Conservation (phyloP, 1,140 invertebrate species). For the Galleria mellonella region DNA sequence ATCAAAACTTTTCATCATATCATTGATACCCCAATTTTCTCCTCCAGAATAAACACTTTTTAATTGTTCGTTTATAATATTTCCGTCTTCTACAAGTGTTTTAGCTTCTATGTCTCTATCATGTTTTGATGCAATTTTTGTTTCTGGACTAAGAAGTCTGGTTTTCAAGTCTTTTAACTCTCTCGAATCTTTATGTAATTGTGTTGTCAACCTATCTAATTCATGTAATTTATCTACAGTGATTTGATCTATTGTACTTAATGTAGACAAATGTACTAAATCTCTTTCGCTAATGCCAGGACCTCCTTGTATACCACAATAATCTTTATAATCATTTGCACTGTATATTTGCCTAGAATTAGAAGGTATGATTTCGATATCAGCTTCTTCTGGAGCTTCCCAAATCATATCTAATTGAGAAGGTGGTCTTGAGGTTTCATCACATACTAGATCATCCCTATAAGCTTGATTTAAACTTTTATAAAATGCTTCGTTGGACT, state of each 20-base stretch:
- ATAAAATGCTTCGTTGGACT: slow-evolving; percentile 92
- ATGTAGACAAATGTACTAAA: slow-evolving; percentile 81
- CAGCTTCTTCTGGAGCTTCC: slow-evolving; percentile 79
- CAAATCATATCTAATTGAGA: slow-evolving; percentile 88
- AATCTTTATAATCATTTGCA: slow-evolving; percentile 86
- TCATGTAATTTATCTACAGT: slow-evolving; percentile 86
- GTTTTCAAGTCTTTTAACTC: slow-evolving; percentile 84
- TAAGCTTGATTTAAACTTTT: slow-evolving; percentile 91
- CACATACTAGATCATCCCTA: slow-evolving; percentile 83
- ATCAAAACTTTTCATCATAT: slow-evolving; percentile 76
- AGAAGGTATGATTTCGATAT: slow-evolving; percentile 66
- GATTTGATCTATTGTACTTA: slow-evolving; percentile 84
- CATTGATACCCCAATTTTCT: slow-evolving; percentile 84
- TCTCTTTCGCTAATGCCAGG: slow-evolving; percentile 86
- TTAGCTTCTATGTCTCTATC: slow-evolving; percentile 76
- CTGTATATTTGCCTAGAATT: slow-evolving; percentile 80
- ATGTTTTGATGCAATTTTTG: slow-evolving; percentile 58
- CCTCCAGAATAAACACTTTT: slow-evolving; percentile 80
- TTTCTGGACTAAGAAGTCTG: slow-evolving; percentile 77
- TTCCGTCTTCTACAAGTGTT: slow-evolving; percentile 77
- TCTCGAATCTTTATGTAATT: slow-evolving; percentile 86
- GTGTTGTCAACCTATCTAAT: slow-evolving; percentile 83
- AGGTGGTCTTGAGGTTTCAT: slow-evolving; percentile 76
- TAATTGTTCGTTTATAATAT: slow-evolving; percentile 81
- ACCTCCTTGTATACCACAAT: slow-evolving; percentile 79